Percentiles rank a stretch among this genome's conserved stretches.
Evolutionary conservation across 2,113 vertebrate species (phyloP).

Genomic region (Candoia aspera): DNA sequence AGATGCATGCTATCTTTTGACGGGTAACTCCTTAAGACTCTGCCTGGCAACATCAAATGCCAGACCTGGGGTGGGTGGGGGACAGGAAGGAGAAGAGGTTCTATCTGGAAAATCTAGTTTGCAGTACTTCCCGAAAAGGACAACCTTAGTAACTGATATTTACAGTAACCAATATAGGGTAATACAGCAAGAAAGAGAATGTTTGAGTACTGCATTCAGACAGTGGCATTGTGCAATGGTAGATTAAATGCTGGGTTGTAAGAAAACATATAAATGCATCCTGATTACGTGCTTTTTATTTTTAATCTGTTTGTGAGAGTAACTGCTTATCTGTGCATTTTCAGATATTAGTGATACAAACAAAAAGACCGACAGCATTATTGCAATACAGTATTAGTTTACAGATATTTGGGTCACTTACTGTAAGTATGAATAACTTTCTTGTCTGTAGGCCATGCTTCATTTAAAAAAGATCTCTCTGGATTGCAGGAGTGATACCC

Average conservation of each 20-base stretch:
- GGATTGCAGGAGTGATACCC: not conserved
- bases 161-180: not conserved
- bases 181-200: not conserved
- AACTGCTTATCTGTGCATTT: not conserved
- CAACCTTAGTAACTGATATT: not conserved
- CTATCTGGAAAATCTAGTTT: not conserved
- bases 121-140: not conserved
- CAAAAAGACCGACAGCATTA: not conserved
- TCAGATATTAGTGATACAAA: not conserved
- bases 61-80: not conserved
- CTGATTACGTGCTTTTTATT: not conserved
- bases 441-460: not conserved
- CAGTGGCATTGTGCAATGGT: not conserved
- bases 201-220: not conserved
- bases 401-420: not conserved
- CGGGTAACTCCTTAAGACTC: not conserved
- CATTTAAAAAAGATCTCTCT: not conserved
- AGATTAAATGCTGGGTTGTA: not conserved
- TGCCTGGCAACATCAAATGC: no score
- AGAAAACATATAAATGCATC: not conserved
- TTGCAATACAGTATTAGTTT: not conserved
- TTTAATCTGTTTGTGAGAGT: not conserved
- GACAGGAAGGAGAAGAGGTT: not conserved
- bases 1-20: not conserved
- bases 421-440: not conserved